These are phyloP conservation scores for Leptogaster cylindrica DNA, from an alignment of 2,888 invertebrate species.

Conservation along the genomic window DNA sequence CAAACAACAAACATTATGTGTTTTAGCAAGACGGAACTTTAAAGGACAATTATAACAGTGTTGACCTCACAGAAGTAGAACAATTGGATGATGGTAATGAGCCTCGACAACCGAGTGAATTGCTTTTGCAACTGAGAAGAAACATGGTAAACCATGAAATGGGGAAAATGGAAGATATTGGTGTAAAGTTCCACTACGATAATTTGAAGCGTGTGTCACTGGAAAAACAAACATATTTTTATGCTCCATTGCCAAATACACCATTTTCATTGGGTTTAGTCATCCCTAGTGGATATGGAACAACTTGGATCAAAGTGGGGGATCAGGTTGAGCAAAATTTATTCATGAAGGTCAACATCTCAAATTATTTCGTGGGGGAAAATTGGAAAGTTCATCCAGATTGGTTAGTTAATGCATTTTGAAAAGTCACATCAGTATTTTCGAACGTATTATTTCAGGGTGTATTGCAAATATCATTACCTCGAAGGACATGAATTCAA, in stretches of 20 bases:
- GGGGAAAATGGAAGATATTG: conserved; percentile 70
- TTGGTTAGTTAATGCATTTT: conserved; percentile 66
- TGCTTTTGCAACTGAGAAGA: conserved; percentile 66
- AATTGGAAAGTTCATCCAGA: conserved; percentile 84
- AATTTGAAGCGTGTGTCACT: conserved; percentile 82
- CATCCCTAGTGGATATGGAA: conserved; percentile 77
- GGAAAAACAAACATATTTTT: conserved; percentile 83
- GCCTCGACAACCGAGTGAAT: conserved; percentile 69
- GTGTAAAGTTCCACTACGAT: conserved; percentile 84
- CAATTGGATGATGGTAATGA: conserved; percentile 74
- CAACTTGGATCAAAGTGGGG: conserved; percentile 69
- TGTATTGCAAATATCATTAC: conserved; percentile 87
- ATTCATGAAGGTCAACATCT: conserved; percentile 72
- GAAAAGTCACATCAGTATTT: not conserved
- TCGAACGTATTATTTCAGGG: conserved; percentile 64
- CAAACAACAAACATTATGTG: no score
- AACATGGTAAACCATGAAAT: conserved; percentile 74
- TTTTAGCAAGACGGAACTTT: conserved; percentile 55
- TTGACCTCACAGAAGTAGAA: conserved; percentile 94
- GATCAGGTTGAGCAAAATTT: conserved; percentile 76
- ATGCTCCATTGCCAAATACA: conserved; percentile 78
- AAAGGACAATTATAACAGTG: conserved; percentile 94
- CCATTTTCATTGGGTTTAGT: conserved; percentile 88
- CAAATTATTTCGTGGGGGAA: conserved; percentile 74
- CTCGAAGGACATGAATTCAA: conserved; percentile 77